Evolutionary conservation across 2,888 invertebrate species (phyloP).

Genomic region (Oligia fasciuncula): DNA sequence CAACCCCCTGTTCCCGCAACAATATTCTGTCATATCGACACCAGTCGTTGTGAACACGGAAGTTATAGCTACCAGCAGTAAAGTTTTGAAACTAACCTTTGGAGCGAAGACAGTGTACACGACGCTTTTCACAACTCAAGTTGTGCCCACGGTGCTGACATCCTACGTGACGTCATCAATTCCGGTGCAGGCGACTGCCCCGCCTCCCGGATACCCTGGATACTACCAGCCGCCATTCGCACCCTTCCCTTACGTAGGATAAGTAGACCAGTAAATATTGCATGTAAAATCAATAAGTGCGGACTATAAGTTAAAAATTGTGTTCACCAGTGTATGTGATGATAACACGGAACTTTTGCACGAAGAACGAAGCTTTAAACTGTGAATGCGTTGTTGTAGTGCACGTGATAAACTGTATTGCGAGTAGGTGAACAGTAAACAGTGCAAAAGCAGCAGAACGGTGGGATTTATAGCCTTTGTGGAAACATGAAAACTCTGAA

Average conservation of each 20-base stretch:
- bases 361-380: conserved; percentile 75
- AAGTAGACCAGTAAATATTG: conserved; percentile 73
- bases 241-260: conserved; percentile 94
- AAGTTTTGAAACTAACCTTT: conserved; percentile 95
- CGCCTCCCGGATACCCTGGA: conserved; percentile 91
- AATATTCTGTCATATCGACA: conserved; percentile 94
- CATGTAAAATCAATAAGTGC: conserved; percentile 60
- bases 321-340: conserved; percentile 75
- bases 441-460: conserved; percentile 80
- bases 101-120: conserved; percentile 97
- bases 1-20: conserved; percentile 91
- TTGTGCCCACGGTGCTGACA: conserved; percentile 95
- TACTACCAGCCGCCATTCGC: conserved; percentile 94
- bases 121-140: conserved; percentile 95
- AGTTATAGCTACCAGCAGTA: conserved; percentile 94
- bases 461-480: conserved; percentile 83
- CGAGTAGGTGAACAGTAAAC: conserved; percentile 83
- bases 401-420: conserved; percentile 84
- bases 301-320: conserved; percentile 66
- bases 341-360: conserved; percentile 71
- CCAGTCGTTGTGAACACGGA: conserved; percentile 95
- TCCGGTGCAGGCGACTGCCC: conserved; percentile 92
- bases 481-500: conserved; percentile 83
- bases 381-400: conserved; percentile 78
- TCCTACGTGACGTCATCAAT: conserved; percentile 95